Evolutionary conservation across 1,140 invertebrate species (phyloP), one percentile per base, ranked within the genome.

Genomic region (Sarcophaga bullata): DNA sequence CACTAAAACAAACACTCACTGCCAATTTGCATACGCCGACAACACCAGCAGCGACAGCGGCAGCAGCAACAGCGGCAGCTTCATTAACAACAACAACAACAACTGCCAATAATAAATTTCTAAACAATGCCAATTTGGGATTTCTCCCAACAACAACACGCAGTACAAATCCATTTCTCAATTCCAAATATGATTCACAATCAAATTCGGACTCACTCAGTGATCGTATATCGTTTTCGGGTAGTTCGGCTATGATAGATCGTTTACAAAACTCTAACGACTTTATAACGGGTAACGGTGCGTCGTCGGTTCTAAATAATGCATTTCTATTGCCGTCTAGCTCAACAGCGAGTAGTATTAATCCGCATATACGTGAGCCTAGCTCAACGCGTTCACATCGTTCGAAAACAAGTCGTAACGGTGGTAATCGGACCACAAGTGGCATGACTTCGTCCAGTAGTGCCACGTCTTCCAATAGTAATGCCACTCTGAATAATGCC

Each of bases 371-470:
- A 9, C 73, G 80, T 8, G 81, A 82, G 7, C 50, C 49, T 15
- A 80, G 62, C 58, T 17, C 54, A 48, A 37, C 73, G 72, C 81
- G 81, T 46, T 49, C 81, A 10, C 78, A 47, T 81, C 82, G 81
- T 25, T 82, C 83, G 17, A 81, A 82, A 73, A 80, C 84, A 73
- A 85, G 84, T 52, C 86, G 87, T 62, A 46, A 84, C 19, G 78
- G 78, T 37, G 84, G 81, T 9, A 84, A 83, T 62, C 82, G 82
- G 37, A 82, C 86, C 15, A 85, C 80, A 46, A 90, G 91, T 80
- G 91, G 91, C 68, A 92, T 92, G 91, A 92, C 91, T n/a, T 92
- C 91, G 73, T 91, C 91, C 50, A 91, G 91, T 84, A 92, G 91
- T 84, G 91, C 90, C n/a, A 90, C 90, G 73, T 92, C 91, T 13